phyloP scores from a whole-genome alignment of 2,888 invertebrate species.

The Drosophila multiciliata region DNA sequence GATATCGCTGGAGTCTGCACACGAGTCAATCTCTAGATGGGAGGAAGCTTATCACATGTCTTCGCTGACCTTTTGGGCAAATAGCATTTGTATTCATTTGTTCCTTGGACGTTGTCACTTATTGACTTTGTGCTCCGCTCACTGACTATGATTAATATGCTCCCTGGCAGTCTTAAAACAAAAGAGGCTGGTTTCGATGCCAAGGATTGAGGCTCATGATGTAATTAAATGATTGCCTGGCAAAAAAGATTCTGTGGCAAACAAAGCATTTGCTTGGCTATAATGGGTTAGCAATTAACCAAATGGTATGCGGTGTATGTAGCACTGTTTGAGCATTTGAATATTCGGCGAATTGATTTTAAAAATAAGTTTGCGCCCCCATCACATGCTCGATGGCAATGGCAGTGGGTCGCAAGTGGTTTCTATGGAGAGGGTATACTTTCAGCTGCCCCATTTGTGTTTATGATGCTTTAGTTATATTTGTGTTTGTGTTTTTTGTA shows the following conservation, averaged over 20 bases:
- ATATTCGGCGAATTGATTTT: slow-evolving; percentile 23
- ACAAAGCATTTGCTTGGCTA: slow-evolving; percentile 12
- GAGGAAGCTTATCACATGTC: slow-evolving; percentile 21
- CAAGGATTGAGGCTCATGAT: slow-evolving; percentile 13
- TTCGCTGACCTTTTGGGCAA: slow-evolving; percentile 9
- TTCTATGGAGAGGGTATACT: neutral
- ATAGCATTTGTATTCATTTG: slow-evolving; percentile 70
- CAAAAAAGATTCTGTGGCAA: slow-evolving; percentile 28
- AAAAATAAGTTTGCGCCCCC: slow-evolving; percentile 21
- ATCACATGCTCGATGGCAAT: neutral
- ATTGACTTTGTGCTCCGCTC: slow-evolving; percentile 38
- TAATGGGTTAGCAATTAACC: slow-evolving; percentile 61
- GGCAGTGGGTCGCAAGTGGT: neutral
- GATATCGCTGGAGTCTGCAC: no score
- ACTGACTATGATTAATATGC: slow-evolving; percentile 43
- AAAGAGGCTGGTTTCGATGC: neutral
- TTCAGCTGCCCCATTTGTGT: slow-evolving; percentile 42
- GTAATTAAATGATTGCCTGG: slow-evolving; percentile 39
- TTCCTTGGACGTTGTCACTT: slow-evolving; percentile 44
- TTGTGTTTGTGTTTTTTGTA: slow-evolving; percentile 8
- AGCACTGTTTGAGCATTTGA: slow-evolving; percentile 13
- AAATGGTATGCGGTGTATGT: slow-evolving; percentile 34
- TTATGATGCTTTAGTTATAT: slow-evolving; percentile 37
- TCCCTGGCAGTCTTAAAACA: neutral
- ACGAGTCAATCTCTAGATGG: slow-evolving; percentile 14